These are phyloP conservation scores for Abrostola triplasia DNA, from an alignment of 2,888 invertebrate species.

Conservation along the genomic window DNA sequence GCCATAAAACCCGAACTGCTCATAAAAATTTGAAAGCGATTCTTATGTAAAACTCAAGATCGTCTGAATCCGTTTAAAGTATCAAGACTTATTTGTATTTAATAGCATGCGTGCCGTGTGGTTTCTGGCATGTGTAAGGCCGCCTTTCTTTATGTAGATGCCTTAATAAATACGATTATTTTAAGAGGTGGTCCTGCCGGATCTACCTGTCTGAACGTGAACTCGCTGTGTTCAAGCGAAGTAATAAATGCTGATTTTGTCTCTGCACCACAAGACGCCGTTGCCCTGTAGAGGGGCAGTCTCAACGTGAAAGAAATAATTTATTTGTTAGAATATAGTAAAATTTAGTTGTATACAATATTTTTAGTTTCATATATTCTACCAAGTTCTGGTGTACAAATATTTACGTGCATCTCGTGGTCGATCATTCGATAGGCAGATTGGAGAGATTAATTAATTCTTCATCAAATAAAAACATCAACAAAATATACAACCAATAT, in stretches of 20 bases:
- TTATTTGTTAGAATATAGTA: too few relatives aligned
- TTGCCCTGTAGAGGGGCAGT: not conserved
- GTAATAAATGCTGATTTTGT: not conserved
- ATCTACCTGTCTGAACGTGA: not conserved
- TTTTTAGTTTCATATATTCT: too few relatives aligned
- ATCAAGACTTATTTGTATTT: conserved; percentile 3
- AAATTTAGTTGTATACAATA: too few relatives aligned
- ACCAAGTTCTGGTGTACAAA: too few relatives aligned
- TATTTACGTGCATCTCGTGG: too few relatives aligned
- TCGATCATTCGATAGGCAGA: too few relatives aligned
- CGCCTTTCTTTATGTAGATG: conserved; percentile 1
- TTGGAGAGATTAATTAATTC: too few relatives aligned
- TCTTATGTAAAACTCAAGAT: conserved; percentile 21
- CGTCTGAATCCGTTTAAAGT: conserved; percentile 15
- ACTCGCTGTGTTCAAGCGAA: not conserved
- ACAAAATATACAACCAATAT: not conserved
- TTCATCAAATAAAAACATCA: not conserved
- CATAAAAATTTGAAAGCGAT: conserved; percentile 29
- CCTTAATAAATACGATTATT: conserved; percentile 1
- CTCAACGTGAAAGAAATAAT: too few relatives aligned
- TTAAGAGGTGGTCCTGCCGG: conserved; percentile 1
- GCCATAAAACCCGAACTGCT: conserved; percentile 21
- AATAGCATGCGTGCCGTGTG: conserved; percentile 4
- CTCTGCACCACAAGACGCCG: not conserved
- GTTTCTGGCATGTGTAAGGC: not conserved